Conservation (phyloP, 2,113 vertebrate species). For the Pedionomus torquatus region DNA sequence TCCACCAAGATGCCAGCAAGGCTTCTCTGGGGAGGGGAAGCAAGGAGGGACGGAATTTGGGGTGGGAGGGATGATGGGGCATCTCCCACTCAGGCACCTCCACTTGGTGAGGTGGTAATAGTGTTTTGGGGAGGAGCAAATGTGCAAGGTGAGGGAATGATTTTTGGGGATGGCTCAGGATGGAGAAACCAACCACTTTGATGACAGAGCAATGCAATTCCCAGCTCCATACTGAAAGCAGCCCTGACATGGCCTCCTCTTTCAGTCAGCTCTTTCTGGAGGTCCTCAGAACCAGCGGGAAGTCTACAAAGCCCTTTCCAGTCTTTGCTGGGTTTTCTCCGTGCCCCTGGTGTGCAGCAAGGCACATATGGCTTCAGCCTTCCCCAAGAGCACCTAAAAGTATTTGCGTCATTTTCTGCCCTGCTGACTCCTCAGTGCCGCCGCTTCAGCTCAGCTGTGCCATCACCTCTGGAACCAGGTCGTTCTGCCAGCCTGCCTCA, state of each 20-base stretch:
- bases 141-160: neutral
- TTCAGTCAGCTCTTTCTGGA: neutral
- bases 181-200: rapidly evolving
- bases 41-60: neutral
- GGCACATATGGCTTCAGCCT: rapidly evolving
- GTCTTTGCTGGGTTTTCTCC: neutral
- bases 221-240: neutral
- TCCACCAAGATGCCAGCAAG: neutral
- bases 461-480: neutral
- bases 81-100: neutral
- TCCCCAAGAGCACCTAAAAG: neutral
- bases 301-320: neutral
- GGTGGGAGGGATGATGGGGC: neutral
- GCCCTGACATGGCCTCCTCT: rapidly evolving
- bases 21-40: neutral
- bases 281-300: neutral
- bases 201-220: neutral
- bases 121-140: neutral
- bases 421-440: rapidly evolving
- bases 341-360: rapidly evolving
- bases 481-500: neutral
- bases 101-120: neutral
- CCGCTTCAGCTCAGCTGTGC: neutral
- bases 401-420: neutral
- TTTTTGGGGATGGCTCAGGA: neutral